Percentiles rank a stretch among this genome's conserved stretches.
phyloP scores from a whole-genome alignment of 2,113 vertebrate species.

The Oncorhynchus kisutch region DNA sequence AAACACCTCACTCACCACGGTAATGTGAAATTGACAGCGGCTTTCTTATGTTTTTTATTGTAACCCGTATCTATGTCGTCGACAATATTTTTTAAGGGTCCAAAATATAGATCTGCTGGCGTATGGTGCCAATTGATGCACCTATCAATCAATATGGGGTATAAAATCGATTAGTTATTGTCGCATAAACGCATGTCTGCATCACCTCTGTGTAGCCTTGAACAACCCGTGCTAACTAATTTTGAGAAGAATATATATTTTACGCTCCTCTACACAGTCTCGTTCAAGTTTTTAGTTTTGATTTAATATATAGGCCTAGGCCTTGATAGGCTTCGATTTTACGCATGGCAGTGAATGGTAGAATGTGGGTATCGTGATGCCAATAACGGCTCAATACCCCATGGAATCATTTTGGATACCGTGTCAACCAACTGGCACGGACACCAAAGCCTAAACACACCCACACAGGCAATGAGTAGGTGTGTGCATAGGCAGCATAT shows the following conservation, averaged over 20 bases:
- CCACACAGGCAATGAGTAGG: background rate
- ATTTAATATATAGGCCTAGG: background rate
- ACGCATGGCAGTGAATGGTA: constrained; percentile 30
- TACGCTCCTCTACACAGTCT: background rate
- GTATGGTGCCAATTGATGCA: background rate
- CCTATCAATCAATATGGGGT: background rate
- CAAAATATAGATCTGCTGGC: background rate
- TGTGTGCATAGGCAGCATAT: constrained; percentile 12
- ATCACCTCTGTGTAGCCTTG: background rate
- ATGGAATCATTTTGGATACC: constrained; percentile 31
- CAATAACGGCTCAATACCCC: constrained; percentile 18
- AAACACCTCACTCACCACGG: constrained; percentile 69
- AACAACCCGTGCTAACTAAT: background rate
- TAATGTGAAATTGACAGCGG: constrained; percentile 54
- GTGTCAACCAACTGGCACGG: constrained; percentile 29
- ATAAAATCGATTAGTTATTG: constrained; percentile 55
- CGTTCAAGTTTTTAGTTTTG: background rate
- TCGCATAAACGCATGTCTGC: constrained; percentile 56
- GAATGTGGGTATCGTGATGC: constrained; percentile 19
- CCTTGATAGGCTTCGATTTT: background rate
- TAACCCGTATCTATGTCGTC: constrained; percentile 22
- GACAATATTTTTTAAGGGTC: constrained; percentile 22
- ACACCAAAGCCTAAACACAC: constrained; percentile 12
- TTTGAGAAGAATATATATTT: background rate
- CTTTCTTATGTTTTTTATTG: background rate